phyloP scores from a whole-genome alignment of 2,888 invertebrate genomes.

The Lasioglossum leucozonium region DNA sequence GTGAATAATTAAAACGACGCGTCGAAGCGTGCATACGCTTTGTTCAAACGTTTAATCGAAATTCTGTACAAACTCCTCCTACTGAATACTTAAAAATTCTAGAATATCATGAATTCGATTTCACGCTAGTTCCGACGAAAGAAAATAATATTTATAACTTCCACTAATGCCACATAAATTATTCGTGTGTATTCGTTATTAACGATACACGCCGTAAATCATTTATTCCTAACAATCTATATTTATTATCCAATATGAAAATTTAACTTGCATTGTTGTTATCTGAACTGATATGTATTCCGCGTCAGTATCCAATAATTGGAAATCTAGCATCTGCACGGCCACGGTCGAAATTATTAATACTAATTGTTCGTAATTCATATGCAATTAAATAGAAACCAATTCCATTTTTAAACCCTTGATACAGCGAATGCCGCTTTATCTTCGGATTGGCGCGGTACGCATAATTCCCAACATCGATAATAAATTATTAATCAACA shows the following conservation, averaged over 20 bases:
- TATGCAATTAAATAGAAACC: neutral
- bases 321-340: slow-evolving; percentile 4
- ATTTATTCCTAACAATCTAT: neutral
- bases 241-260: neutral
- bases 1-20: neutral
- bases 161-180: neutral
- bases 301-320: neutral
- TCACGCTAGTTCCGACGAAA: neutral
- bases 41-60: neutral
- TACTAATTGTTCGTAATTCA: slow-evolving; percentile 9
- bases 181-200: neutral
- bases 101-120: neutral
- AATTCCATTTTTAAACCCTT: neutral
- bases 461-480: neutral
- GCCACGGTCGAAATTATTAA: neutral
- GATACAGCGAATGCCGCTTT: neutral
- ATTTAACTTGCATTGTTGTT: neutral
- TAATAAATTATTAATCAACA: neutral
- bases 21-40: neutral
- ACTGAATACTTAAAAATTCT: neutral
- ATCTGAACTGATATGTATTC: neutral
- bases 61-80: neutral
- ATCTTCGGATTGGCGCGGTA: neutral
- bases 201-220: neutral
- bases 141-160: neutral